Evolutionary conservation across 2,797 vertebrate species (phyloP).

Genomic region (Martes flavigula): DNA sequence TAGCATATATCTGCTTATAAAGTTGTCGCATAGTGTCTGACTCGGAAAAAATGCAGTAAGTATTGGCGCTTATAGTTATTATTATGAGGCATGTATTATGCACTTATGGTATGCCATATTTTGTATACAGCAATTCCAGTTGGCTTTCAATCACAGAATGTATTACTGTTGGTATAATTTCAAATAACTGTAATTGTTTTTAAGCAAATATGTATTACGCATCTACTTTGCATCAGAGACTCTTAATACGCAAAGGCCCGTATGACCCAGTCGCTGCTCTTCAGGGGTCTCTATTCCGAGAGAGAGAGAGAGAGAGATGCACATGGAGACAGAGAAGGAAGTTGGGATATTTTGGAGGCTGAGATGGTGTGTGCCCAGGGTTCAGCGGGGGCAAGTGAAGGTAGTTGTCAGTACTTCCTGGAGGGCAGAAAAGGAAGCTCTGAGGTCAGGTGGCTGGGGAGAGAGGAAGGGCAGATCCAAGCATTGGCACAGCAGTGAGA

Average conservation of each 20-base stretch:
- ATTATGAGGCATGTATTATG: neutral
- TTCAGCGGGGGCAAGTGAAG: no score
- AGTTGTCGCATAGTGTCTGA: neutral
- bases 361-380: neutral
- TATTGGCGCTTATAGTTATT: neutral
- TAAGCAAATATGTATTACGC: neutral
- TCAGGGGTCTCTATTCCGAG: neutral
- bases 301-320: neutral
- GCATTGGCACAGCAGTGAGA: neutral
- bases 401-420: neutral
- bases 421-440: neutral
- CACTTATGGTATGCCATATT: neutral
- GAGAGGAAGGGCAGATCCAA: neutral
- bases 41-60: neutral
- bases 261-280: neutral
- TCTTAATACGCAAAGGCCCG: neutral
- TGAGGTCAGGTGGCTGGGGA: neutral
- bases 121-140: neutral
- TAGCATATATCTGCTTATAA: neutral
- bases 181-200: neutral
- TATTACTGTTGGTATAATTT: neutral
- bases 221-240: neutral
- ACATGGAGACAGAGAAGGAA: neutral
- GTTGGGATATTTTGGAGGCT: neutral
- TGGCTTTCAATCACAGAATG: neutral